Evolutionary conservation across 2,888 invertebrate genomes (phyloP).

Genomic region (Adela reaumurella): DNA sequence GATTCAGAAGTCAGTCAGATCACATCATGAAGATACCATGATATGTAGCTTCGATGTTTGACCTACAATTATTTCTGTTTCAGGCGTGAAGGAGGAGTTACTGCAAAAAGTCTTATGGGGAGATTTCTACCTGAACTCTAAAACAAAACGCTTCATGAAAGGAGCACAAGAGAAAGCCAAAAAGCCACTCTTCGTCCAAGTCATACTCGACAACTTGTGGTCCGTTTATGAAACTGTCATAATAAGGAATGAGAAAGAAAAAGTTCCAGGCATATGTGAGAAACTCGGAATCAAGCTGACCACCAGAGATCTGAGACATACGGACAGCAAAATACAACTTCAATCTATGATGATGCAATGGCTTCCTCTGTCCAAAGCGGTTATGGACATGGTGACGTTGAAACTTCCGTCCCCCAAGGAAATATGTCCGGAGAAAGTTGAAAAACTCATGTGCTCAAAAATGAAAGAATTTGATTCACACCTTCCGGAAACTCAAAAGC

Average conservation of each 20-base stretch:
- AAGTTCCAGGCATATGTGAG: constrained; percentile 65
- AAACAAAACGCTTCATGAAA: constrained; percentile 76
- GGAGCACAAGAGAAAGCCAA: constrained; percentile 92
- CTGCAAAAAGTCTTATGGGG: constrained; percentile 88
- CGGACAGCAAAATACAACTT: constrained; percentile 73
- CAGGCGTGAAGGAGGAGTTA: constrained; percentile 67
- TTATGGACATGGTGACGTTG: constrained; percentile 77
- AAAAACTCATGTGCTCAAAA: constrained; percentile 75
- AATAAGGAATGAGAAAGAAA: constrained; percentile 71
- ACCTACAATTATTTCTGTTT: too few species aligned
- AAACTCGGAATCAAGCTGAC: constrained; percentile 75
- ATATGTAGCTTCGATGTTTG: too few species aligned
- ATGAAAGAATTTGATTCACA: constrained; percentile 65
- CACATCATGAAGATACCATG: too few species aligned
- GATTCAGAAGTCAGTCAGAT: too few species aligned
- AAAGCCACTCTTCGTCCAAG: constrained; percentile 88
- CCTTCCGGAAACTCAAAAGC: constrained; percentile 63
- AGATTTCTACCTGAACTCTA: constrained; percentile 84
- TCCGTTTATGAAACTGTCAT: constrained; percentile 81
- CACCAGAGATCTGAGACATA: constrained; percentile 72
- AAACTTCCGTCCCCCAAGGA: constrained; percentile 80
- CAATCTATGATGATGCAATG: constrained; percentile 84
- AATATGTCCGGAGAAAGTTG: constrained; percentile 72
- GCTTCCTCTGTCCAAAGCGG: constrained; percentile 79
- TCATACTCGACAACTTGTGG: constrained; percentile 90